Evolutionary conservation across 2,113 vertebrate genomes (phyloP), one percentile per base, ranked within the genome.

Genomic region (Aspidoscelis tigris): DNA sequence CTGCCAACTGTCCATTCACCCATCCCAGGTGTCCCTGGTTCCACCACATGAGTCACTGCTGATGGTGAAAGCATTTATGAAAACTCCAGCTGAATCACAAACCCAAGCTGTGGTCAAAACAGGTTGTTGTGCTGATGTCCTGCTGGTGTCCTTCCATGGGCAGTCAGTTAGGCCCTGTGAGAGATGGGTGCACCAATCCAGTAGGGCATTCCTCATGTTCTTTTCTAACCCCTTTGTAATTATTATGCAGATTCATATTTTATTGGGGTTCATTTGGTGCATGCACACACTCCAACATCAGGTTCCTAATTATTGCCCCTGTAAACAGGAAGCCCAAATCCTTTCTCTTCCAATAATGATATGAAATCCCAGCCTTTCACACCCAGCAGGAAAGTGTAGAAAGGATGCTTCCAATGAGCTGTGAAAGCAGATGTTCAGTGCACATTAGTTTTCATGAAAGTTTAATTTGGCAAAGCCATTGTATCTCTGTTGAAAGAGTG

Each of bases 321-420:
- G 14, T 53, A 24, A 41, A 18, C 53, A 50, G 61, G 21, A 39
- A 16, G 64, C 16, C 43, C n/a, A 83, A 50, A 50, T 65, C 58
- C 18, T 55, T 2, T 61, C 18, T 41, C 8, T 76, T 71, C 47
- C 53, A 21, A 7, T 20, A 24, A 61, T 20, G 64, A 55, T 75
- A 74, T 43, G 86, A 14, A 82, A 78, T 85, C 84, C 58, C 11
- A 9, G 18, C 68, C 55, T 83, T 20, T 43, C 86, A 73, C 68
- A 73, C 55, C 22, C 7, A 39, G 78, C 50, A 41, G 4, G 12
- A 2, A 41, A 85, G 47, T 53, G 24, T 22, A 84, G 21, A 26
- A 24, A 87, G 65, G 41, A 47, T 73, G 58, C n/a, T 0, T 0
- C 44, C 70, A 80, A 58, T 82, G 74, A 64, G 58, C 1, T 1